Conservation (phyloP, 2,888 invertebrate genomes). For the Tachina fera region DNA sequence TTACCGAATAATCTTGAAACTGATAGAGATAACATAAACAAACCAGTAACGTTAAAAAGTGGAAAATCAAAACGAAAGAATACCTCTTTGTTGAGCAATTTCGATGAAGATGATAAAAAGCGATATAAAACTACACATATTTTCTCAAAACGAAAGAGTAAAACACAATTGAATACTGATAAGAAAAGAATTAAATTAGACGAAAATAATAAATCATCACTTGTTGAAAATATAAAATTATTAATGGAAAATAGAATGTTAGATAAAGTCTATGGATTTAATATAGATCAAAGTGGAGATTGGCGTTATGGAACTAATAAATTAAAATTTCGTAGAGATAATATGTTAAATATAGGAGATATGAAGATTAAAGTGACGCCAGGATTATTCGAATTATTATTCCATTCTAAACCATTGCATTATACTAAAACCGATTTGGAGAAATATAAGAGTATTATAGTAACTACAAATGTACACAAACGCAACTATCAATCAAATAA, state of each 20-base stretch:
- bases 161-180: background rate
- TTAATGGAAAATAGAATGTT: background rate
- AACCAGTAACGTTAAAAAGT: background rate
- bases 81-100: background rate
- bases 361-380: background rate
- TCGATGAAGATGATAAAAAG: too few species aligned
- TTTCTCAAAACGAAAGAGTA: constrained; percentile 11
- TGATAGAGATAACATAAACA: background rate
- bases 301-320: constrained; percentile 31
- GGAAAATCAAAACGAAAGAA: constrained; percentile 17
- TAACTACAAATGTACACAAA: constrained; percentile 55
- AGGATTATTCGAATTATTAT: background rate
- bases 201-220: too few species aligned
- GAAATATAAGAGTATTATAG: constrained; percentile 50
- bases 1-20: background rate
- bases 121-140: constrained; percentile 15
- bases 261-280: constrained; percentile 35
- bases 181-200: constrained; percentile 3
- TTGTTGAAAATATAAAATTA: too few species aligned
- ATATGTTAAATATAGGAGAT: background rate
- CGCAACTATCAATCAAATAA: constrained; percentile 34
- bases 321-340: constrained; percentile 29
- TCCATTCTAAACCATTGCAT: background rate
- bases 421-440: constrained; percentile 26
- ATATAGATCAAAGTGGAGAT: constrained; percentile 3